Conservation (phyloP, 2,888 invertebrate species). For the Agrotis clavis region DNA sequence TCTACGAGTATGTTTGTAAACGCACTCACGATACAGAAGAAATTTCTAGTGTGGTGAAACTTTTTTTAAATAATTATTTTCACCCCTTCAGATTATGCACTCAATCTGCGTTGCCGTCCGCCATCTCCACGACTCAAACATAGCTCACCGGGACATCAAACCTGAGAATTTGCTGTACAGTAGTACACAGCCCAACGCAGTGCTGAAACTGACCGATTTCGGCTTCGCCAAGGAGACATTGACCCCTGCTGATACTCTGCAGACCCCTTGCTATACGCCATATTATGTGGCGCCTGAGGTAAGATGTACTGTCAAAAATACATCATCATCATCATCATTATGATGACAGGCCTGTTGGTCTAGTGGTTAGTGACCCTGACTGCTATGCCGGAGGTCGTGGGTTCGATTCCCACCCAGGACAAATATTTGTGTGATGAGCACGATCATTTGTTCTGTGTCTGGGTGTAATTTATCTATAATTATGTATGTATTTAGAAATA, state of each 20-base stretch:
- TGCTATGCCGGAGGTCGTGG: no score
- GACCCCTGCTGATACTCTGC: conserved; percentile 95
- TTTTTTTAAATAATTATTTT: neutral
- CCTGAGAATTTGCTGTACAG: conserved; percentile 99
- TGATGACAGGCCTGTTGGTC: no score
- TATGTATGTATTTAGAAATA: no score
- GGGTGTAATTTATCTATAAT: no score
- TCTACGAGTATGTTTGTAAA: no score
- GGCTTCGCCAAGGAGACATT: conserved; percentile 99
- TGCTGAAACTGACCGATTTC: conserved; percentile 99
- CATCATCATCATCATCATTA: no score
- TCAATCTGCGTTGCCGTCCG: conserved; percentile 99
- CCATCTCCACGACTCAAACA: conserved; percentile 97
- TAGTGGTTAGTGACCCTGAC: no score
- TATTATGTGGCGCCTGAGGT: conserved; percentile 97
- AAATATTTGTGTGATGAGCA: no score
- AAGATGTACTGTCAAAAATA: conserved; percentile 10
- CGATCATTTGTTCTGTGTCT: no score
- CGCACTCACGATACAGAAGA: no score
- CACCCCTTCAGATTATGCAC: conserved; percentile 95
- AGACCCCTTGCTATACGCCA: conserved; percentile 99
- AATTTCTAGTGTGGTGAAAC: no score
- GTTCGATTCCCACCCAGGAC: no score
- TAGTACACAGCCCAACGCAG: conserved; percentile 93
- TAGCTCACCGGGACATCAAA: conserved; percentile 99